Base-by-base conservation (phyloP, 2,113 vertebrate species). In the Eolophus roseicapilla region DNA sequence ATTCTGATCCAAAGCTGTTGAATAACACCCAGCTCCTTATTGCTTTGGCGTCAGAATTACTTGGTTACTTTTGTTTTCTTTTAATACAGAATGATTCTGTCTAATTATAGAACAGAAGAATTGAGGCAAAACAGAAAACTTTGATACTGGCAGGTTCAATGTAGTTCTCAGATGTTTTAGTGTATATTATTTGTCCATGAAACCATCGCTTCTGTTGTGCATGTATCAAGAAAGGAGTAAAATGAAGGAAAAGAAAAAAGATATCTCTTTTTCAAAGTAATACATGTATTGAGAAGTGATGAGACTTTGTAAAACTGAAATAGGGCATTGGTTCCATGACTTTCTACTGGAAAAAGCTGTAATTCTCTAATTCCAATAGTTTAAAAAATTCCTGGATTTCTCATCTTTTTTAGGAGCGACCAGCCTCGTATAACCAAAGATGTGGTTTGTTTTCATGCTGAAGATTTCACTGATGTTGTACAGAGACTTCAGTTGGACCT, bases 381-480 rank as follows among this genome's bases (percentile, higher is more conserved):
- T 88, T 10, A 67, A 68, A 29, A 29, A 77, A 27, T 23, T 44
- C 31, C 25, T 75, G 55, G 29, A 63, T 53, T 88, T 92, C 69
- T 93, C 21, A 9, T 69, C 24, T 93, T 53, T 74, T 37, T n/a
- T 81, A 99, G 99, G 98, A 99, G 98, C 67, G 98, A 98, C 90
- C 98, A 98, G 64, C 99, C 99, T 90, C 99, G 99, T 78, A 98
- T 99, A 98, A 99, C 99, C 98, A 99, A 99, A 99, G 99, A 99
- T 88, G 99, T 99, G 67, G 98, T 99, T 96, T 99, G 99, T 98
- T 99, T 99, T 96, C 99, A 99, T 64, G 99, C 99, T 81, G 99
- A 99, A 94, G 99, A 99, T 82, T 99, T 99, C 96, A 99, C 97
- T 78, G 98, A 99, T 65, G 99, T 99, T n/a, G 99, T 99, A 85